Evolutionary conservation across 2,113 vertebrate genomes (phyloP).

Genomic region (Chamaetylas fuelleborni): DNA sequence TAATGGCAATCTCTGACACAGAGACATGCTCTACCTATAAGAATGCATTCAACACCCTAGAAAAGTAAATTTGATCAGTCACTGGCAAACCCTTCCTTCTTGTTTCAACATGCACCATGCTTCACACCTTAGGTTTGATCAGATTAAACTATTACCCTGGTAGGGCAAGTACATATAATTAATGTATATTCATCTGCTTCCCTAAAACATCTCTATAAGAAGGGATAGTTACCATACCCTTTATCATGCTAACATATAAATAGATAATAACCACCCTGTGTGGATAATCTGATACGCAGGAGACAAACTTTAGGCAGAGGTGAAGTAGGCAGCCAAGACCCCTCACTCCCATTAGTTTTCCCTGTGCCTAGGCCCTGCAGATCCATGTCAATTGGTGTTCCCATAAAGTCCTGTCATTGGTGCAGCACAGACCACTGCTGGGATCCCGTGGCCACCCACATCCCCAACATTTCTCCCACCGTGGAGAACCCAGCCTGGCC

Average conservation of each 20-base stretch:
- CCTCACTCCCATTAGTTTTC: background rate
- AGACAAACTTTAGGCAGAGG: background rate
- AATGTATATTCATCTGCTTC: background rate
- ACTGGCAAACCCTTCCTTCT: background rate
- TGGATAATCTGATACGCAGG: background rate
- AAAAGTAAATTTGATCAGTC: constrained; percentile 2
- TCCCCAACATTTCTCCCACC: background rate
- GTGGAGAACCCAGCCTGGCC: background rate
- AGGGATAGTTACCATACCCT: background rate
- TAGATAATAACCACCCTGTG: background rate
- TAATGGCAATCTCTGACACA: background rate
- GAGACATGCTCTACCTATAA: background rate
- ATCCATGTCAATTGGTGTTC: rapidly evolving
- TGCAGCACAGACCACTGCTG: background rate
- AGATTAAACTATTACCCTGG: background rate
- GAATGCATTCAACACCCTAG: background rate
- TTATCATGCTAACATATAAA: background rate
- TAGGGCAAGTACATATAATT: background rate
- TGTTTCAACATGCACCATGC: background rate
- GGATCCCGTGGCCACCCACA: background rate
- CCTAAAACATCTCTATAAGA: background rate
- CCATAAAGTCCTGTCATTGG: background rate
- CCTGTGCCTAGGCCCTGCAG: background rate
- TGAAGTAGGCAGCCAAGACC: background rate
- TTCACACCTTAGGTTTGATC: background rate